Conservation (phyloP, 1,140 invertebrate genomes). For the Conus ventricosus region DNA sequence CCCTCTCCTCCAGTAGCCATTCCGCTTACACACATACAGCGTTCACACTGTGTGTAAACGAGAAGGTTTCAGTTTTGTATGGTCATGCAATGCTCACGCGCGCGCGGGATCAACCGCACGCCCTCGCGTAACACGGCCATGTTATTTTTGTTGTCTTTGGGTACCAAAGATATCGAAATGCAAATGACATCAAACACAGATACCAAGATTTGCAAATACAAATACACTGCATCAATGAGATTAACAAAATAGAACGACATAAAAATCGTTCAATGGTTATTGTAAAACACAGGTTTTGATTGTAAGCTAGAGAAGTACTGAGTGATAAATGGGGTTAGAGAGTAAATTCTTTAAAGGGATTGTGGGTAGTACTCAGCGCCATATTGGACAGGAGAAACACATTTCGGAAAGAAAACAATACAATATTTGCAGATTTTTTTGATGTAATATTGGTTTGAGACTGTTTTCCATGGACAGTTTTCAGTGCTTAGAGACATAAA, state of each 20-base stretch:
- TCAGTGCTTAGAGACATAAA: neutral
- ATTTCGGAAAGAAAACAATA: constrained; percentile 5
- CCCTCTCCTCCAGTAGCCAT: too few relatives aligned
- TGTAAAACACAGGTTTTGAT: too few relatives aligned
- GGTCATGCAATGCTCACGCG: neutral
- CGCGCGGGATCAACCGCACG: neutral
- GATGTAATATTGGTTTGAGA: neutral
- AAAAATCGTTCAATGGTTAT: too few relatives aligned
- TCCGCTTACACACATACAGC: too few relatives aligned
- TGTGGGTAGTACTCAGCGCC: constrained; percentile 5
- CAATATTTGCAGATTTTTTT: neutral
- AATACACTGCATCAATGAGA: too few relatives aligned
- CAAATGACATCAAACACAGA: neutral
- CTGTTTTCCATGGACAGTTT: neutral
- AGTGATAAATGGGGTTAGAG: neutral
- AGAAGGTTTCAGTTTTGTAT: too few relatives aligned
- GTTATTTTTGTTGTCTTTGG: neutral
- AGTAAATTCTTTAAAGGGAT: neutral
- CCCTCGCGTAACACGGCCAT: neutral
- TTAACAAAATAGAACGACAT: too few relatives aligned
- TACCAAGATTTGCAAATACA: too few relatives aligned
- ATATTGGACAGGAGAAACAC: constrained; percentile 9
- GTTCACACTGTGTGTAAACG: too few relatives aligned
- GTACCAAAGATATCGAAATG: neutral
- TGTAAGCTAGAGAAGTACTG: neutral